Conservation (phyloP, 2,113 vertebrate species). For the Corythoichthys intestinalis region DNA sequence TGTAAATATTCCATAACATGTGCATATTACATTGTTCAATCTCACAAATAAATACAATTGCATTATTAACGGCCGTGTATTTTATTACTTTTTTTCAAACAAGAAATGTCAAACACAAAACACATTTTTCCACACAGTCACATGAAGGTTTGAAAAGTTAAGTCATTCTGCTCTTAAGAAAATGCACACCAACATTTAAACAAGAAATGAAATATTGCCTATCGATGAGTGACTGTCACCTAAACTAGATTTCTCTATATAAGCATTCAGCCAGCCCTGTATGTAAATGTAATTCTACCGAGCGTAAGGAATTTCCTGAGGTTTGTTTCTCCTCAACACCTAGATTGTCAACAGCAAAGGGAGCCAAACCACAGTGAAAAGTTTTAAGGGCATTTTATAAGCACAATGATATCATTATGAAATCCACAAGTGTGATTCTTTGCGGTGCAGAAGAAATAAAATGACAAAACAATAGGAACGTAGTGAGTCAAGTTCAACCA, state of each 20-base stretch:
- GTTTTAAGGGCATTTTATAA: neutral
- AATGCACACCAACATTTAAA: slow-evolving; percentile 27
- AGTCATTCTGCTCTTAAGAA: slow-evolving; percentile 14
- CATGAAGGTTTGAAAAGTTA: slow-evolving; percentile 12
- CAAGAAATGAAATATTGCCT: slow-evolving; percentile 18
- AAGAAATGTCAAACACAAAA: slow-evolving; percentile 45
- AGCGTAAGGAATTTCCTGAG: slow-evolving; percentile 38
- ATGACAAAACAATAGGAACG: slow-evolving; percentile 2
- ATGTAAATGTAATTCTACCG: slow-evolving; percentile 15
- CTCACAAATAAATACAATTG: slow-evolving; percentile 9
- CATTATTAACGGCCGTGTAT: slow-evolving; percentile 12
- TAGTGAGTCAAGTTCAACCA: neutral
- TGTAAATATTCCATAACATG: neutral
- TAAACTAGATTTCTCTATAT: slow-evolving; percentile 25
- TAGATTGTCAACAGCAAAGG: slow-evolving; percentile 60
- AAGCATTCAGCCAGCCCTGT: slow-evolving; percentile 14
- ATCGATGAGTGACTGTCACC: slow-evolving; percentile 18
- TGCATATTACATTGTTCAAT: neutral
- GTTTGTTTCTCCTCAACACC: slow-evolving; percentile 34
- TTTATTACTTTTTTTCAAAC: slow-evolving; percentile 57
- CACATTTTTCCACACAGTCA: slow-evolving; percentile 21
- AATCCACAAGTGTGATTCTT: slow-evolving; percentile 7
- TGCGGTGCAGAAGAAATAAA: neutral
- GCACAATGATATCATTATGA: slow-evolving; percentile 13
- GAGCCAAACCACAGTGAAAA: slow-evolving; percentile 13